Conservation (phyloP, 2,113 vertebrate genomes). For the Mustela lutreola region DNA sequence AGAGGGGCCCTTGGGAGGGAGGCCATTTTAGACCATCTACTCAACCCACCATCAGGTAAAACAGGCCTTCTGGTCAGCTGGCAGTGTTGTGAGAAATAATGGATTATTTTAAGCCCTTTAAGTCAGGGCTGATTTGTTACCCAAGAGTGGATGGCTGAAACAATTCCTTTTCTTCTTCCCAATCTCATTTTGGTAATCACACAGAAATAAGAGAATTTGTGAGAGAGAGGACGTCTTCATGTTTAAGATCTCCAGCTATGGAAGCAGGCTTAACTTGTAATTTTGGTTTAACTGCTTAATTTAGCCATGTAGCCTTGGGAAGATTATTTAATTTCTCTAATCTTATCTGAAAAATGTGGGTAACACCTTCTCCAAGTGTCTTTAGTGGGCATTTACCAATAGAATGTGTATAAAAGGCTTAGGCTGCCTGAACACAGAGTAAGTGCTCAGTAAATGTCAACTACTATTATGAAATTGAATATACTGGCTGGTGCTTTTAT, state of each 20-base stretch:
- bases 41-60: background rate
- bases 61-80: background rate
- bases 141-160: background rate
- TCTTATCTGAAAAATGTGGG: background rate
- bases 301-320: background rate
- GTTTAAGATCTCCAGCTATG: background rate
- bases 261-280: background rate
- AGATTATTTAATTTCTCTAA: background rate
- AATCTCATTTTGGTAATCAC: background rate
- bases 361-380: background rate
- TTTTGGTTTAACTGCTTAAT: background rate
- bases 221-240: background rate
- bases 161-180: background rate
- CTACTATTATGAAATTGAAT: background rate
- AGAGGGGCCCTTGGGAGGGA: background rate
- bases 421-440: background rate
- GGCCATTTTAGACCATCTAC: background rate
- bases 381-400: background rate
- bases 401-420: background rate
- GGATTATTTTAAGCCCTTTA: background rate
- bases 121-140: background rate
- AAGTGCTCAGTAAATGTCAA: background rate
- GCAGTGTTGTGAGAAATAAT: background rate
- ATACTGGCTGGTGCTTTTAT: background rate
- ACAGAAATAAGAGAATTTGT: background rate